Base-by-base conservation (phyloP, 2,113 vertebrate genomes). In the Phylloscopus trochilus region DNA sequence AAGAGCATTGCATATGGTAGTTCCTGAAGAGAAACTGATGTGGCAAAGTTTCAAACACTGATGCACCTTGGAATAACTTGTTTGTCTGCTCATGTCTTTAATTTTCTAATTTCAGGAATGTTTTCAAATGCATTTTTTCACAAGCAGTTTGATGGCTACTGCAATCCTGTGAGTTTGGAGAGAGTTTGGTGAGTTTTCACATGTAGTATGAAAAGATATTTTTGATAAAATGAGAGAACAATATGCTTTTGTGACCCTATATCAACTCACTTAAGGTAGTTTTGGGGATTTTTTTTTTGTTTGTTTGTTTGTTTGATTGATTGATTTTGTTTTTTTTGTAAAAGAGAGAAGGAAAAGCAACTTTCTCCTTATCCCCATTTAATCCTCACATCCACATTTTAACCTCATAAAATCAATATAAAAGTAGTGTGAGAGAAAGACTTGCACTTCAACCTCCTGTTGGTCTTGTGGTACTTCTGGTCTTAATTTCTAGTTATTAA, bases 11-110 rank as follows among this genome's bases (percentile, higher is more conserved):
- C 78, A 49, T 75, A 56, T 28, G 26, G 44, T 72, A 79, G 66
- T 26, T 94, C 53, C 82, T 82, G 37, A 93, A 90, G 49, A 87
- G 49, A 93, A 90, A 83, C 13, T 24, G 41, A 82, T 88, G 72
- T 92, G 89, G 70, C 62, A 85, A 64, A 62, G 41, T 76, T 79
- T 90, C 82, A 95, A 49, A 79, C 62, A 60, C 35, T 41, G n/a
- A 10, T 76, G 31, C 46, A 44, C 20, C 20, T 44, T 76, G 49
- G 75, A 84, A 94, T 73, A 96, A 90, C 82, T 82, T 66, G 81
- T 91, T 83, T 93, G 58, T 78, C 74, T 73, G 44, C 62, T 95
- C 78, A 85, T 43, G 35, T 66, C 59, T 95, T 82, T 91, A 73
- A 70, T 89, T 94, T 91, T 89, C 47, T 86, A 58, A 83, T 87